Evolutionary conservation across 2,888 invertebrate genomes (phyloP), one percentile per base, ranked within the genome.

Genomic region (Hirtodrosophila cameraria): DNA sequence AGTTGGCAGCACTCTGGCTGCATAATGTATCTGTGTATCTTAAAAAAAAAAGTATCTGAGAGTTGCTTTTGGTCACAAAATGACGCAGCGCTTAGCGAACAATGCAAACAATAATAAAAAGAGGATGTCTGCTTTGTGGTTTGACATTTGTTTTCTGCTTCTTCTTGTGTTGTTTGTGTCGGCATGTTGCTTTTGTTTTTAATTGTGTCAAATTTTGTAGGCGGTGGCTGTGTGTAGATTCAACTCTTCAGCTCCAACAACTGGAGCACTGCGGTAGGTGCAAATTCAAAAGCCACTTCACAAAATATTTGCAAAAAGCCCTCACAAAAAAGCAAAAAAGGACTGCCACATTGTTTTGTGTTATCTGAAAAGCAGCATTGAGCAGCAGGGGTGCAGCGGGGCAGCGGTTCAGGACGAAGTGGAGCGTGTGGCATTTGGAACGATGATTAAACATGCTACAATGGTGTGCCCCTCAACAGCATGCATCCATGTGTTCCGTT

Each of bases 261-360:
- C 54, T 76, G 82, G 72, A 75, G 84, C 84, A 78, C 57, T 70
- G 86, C 76, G 71, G 60, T 85, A 86, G 76, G 86, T 85, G 76
- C 76, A 82, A 85, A 78, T 57, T 75, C 86, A 79, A 82, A 85
- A 86, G 82, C 74, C 85, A 86, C 81, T 78, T 86, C 86, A 71
- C 73, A 80, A 80, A 71, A 84, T 86, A 69, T 79, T 76, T 79
- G 54, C 64, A 69, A 50, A n/a, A 64, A 42, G 46, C 64, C 59
- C 20, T 13, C 30, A 42, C 28, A 39, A 52, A 61, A 64, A 60
- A 33, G 33, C 38, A 23, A 39, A 52, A 61, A 64, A 60, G 39
- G 33, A 13, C 45, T 35, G 64, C 48, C 64, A 62, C 75, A 70
- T 70, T 70, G 69, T 70, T 70, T 52, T 49, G 35, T 54, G 41